phyloP scores from a whole-genome alignment of 2,113 vertebrate species.

The Chauna torquata region DNA sequence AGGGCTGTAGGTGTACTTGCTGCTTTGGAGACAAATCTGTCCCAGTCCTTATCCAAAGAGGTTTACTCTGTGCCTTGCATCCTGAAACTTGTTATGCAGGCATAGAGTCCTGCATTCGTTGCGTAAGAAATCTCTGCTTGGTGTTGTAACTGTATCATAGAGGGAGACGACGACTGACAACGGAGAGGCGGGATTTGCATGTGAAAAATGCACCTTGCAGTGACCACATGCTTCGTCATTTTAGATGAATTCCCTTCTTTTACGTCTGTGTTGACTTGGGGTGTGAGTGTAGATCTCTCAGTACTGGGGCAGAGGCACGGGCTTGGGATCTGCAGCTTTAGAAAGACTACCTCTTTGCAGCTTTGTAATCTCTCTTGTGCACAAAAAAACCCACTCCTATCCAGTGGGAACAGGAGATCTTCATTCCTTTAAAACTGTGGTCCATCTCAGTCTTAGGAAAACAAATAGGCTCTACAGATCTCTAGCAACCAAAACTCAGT shows the following conservation, averaged over 20 bases:
- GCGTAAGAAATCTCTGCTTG: neutral
- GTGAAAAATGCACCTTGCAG: neutral
- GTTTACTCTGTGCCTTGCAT: neutral
- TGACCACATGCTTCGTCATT: neutral
- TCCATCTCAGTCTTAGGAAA: neutral
- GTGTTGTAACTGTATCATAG: neutral
- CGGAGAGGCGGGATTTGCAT: neutral
- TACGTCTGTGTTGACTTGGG: neutral
- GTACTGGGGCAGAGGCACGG: neutral
- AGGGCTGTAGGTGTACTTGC: neutral
- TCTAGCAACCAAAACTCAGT: neutral
- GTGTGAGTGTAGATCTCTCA: neutral
- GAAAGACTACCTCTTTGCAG: neutral
- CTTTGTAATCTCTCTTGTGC: neutral
- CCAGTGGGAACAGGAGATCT: neutral
- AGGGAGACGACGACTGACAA: neutral
- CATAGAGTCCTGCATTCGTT: rapidly evolving
- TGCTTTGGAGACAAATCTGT: neutral
- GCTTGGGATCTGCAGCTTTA: neutral
- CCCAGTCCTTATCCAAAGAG: neutral
- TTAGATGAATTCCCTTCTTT: neutral
- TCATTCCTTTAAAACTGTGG: neutral
- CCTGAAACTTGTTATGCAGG: neutral
- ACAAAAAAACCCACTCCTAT: neutral
- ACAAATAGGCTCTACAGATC: neutral